Evolutionary conservation across 2,797 vertebrate genomes (phyloP), one percentile per base, ranked within the genome.

Genomic region (Protosalanx chinensis): DNA sequence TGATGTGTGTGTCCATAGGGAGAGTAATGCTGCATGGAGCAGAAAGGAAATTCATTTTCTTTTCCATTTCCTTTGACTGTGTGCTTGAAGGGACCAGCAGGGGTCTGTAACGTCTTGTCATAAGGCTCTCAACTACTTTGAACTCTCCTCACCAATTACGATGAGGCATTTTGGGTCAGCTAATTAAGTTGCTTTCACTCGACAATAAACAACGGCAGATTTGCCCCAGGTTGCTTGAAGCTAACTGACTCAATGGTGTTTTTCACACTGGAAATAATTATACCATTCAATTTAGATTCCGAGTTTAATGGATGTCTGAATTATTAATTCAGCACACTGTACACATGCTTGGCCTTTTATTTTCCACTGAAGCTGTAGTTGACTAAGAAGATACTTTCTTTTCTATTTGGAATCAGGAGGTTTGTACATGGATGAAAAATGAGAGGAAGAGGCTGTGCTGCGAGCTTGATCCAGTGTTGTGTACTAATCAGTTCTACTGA

Each of bases 21-120:
- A 18, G 41, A 64, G 68, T 60, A 79, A 73, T 73, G 59, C 56
- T 76, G 69, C 30, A 46, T 27, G 20, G 29, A 67, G 13, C 51
- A 57, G 32, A 62, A 51, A 70, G 56, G 64, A 60, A 33, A 49
- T 67, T 60, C 13, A 10, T 64, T 30, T 53, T 67, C 51, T 71
- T 41, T 46, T n/a, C 46, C 16, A 29, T 68, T 70, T 71, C 59
- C 68, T 46, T 67, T 33, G 58, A 78, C 70, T 68, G 74, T 72
- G 59, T 75, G 27, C 4, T 41, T 66, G 70, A 73, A 78, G 51
- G 64, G 68, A 77, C 72, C 84, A 81, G 81, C 76, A 49, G 82
- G 81, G 69, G 76, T 64, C 76, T 68, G 67, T 49, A 66, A 67
- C 49, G 57, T 60, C 20, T 67, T 23, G n/a, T 41, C 72, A 68